phyloP scores from a whole-genome alignment of 2,113 vertebrate species.

The Platysternon megacephalum region DNA sequence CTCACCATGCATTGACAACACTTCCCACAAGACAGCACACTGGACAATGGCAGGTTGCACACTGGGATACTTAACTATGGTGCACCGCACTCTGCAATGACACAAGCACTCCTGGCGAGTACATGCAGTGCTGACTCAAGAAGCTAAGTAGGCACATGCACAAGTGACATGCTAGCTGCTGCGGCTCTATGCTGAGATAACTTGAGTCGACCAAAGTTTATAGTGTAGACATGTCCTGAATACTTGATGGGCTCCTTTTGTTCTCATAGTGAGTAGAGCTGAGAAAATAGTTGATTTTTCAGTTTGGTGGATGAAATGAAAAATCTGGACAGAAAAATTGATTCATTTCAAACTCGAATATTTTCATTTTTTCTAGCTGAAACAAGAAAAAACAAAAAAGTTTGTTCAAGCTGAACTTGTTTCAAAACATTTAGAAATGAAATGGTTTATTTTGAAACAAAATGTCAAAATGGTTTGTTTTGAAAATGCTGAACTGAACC shows the following conservation, averaged over 20 bases:
- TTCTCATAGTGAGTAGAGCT: neutral
- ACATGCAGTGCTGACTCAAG: neutral
- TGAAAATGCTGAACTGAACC: too few relatives aligned
- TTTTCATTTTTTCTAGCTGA: neutral
- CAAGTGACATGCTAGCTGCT: neutral
- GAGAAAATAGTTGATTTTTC: neutral
- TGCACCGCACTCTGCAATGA: neutral
- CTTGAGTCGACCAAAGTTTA: neutral
- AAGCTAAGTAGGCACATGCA: neutral
- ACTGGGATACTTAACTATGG: neutral
- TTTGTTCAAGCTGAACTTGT: too few relatives aligned
- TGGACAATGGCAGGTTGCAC: neutral
- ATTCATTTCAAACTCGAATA: neutral
- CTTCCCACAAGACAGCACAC: neutral
- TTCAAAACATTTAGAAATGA: too few relatives aligned
- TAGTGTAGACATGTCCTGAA: neutral
- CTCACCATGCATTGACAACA: neutral
- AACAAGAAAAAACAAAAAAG: too few relatives aligned
- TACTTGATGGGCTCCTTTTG: neutral
- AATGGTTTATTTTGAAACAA: too few relatives aligned
- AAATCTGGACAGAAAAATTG: neutral
- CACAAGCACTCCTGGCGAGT: neutral
- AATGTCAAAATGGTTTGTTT: too few relatives aligned
- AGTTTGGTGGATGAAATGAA: neutral
- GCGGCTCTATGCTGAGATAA: neutral